These are phyloP conservation scores for Elephantulus edwardii DNA, from an alignment of 2,113 vertebrate species.

Conservation along the genomic window DNA sequence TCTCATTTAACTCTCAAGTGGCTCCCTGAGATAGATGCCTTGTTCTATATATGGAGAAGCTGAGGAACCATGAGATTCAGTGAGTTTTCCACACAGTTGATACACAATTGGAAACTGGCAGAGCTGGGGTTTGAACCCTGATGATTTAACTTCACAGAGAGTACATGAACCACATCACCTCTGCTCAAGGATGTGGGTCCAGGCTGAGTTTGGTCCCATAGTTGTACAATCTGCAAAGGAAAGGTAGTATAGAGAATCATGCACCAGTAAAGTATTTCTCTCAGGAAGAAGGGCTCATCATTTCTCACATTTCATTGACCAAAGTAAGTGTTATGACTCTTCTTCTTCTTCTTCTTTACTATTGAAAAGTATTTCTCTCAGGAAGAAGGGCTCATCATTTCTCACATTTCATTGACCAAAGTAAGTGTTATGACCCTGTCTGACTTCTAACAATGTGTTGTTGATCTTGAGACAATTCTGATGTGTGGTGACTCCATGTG, in stretches of 20 bases:
- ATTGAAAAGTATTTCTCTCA: background rate
- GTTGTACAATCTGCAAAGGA: background rate
- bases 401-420: background rate
- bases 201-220: background rate
- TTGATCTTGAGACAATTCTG: background rate
- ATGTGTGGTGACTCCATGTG: background rate
- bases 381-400: background rate
- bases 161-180: too few relatives aligned
- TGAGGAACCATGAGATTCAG: too few relatives aligned
- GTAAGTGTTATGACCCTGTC: background rate
- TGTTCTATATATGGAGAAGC: background rate
- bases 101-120: background rate
- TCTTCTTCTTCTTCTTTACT: too few relatives aligned
- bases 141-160: background rate
- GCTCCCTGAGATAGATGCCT: background rate
- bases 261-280: background rate
- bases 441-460: background rate
- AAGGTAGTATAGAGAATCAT: background rate
- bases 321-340: background rate
- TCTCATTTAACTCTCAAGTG: background rate
- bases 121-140: too few relatives aligned
- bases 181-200: background rate
- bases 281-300: background rate
- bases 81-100: background rate
- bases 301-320: background rate